Evolutionary conservation across 2,797 vertebrate species (phyloP).

Genomic region (Eulemur coronatus): DNA sequence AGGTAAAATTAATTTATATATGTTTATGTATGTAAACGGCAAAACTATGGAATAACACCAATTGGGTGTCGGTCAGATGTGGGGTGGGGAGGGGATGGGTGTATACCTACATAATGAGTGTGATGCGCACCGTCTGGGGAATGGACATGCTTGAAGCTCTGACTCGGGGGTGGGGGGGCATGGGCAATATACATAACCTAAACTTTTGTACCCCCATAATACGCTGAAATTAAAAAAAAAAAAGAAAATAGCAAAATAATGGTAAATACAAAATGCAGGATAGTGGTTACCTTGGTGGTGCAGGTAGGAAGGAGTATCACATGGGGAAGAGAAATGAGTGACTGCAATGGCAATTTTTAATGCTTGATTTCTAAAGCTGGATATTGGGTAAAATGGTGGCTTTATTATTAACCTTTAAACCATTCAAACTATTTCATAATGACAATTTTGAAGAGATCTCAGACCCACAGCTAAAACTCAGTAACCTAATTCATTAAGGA

Average conservation of each 20-base stretch:
- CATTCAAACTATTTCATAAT: not conserved
- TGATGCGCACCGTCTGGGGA: too few species aligned
- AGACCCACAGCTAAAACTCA: not conserved
- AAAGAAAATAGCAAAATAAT: not conserved
- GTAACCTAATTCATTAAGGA: not conserved
- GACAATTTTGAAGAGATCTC: not conserved
- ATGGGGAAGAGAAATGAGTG: not conserved
- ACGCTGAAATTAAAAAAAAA: too few species aligned
- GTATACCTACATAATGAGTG: too few species aligned
- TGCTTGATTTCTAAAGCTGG: not conserved
- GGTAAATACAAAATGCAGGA: not conserved
- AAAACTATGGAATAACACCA: not conserved
- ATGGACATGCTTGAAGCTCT: too few species aligned
- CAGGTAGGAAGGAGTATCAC: not conserved
- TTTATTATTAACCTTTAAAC: not conserved
- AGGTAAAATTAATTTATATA: not conserved
- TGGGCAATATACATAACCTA: too few species aligned
- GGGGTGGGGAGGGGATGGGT: too few species aligned
- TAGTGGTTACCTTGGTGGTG: not conserved
- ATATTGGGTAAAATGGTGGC: not conserved
- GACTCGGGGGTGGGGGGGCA: too few species aligned
- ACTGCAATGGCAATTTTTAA: not conserved
- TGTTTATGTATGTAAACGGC: not conserved
- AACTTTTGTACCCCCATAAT: too few species aligned
- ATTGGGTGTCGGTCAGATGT: too few species aligned